Evolutionary conservation across 2,797 vertebrate genomes (phyloP).

Genomic region (Pelochelys cantorii): DNA sequence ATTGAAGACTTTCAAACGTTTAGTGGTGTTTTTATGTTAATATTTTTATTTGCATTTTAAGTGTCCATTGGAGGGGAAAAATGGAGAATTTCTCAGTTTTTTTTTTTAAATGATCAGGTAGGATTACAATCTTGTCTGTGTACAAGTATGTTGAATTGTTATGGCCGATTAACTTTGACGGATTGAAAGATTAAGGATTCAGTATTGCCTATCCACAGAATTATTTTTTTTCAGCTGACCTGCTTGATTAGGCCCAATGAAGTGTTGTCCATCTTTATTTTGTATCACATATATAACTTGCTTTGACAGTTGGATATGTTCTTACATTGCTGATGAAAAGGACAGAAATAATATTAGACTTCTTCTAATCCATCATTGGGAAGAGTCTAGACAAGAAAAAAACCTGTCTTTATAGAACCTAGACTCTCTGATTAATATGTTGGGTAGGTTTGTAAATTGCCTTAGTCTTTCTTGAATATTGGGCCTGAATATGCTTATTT

Average conservation of each 20-base stretch:
- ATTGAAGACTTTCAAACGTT: not conserved
- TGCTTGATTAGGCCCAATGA: not conserved
- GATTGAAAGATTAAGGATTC: not conserved
- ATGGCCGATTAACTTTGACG: slow-evolving; percentile 22
- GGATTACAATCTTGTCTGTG: not conserved
- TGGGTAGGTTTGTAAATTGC: slow-evolving; percentile 32
- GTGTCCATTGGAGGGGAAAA: not conserved
- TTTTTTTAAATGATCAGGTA: slow-evolving; percentile 16
- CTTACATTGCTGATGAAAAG: slow-evolving; percentile 35
- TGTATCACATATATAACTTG: not conserved
- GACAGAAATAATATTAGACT: slow-evolving; percentile 59
- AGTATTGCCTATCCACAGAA: not conserved
- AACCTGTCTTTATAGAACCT: slow-evolving; percentile 46
- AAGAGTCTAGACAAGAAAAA: slow-evolving; percentile 68
- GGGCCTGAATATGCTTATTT: slow-evolving; percentile 60
- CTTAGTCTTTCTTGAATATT: slow-evolving; percentile 3
- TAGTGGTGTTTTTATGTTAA: not conserved
- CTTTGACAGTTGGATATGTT: slow-evolving; percentile 44
- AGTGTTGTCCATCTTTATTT: slow-evolving; percentile 1
- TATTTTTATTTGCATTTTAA: not conserved
- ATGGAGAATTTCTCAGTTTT: not conserved
- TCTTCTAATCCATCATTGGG: slow-evolving; percentile 32
- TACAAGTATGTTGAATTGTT: not conserved
- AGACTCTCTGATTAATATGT: slow-evolving; percentile 60
- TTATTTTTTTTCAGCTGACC: slow-evolving; percentile 40